Evolutionary conservation across 2,888 invertebrate species (phyloP).

Genomic region (Thalpophila matura): DNA sequence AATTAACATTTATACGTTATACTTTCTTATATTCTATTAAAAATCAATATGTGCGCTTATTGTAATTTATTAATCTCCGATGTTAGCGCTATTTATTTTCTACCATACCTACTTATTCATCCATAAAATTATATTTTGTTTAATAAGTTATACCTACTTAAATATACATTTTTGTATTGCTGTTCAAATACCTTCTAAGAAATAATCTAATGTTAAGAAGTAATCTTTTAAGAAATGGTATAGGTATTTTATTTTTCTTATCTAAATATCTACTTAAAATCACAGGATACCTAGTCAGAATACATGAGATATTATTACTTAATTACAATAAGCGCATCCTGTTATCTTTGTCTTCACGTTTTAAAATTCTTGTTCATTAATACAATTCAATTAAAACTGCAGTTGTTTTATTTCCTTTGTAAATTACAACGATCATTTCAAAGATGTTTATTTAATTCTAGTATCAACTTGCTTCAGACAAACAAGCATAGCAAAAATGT

Average conservation of each 20-base stretch:
- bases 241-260: too few relatives aligned
- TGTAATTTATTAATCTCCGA: constrained; percentile 29
- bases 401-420: constrained; percentile 41
- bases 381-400: constrained; percentile 62
- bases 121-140: too few relatives aligned
- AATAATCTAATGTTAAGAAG: too few relatives aligned
- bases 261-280: too few relatives aligned
- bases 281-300: not conserved
- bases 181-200: too few relatives aligned
- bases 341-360: constrained; percentile 53
- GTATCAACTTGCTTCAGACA: too few relatives aligned
- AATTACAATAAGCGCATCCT: constrained; percentile 13
- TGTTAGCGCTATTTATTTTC: not conserved
- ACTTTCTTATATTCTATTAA: constrained; percentile 41
- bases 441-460: too few relatives aligned
- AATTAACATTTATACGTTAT: constrained; percentile 39
- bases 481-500: too few relatives aligned
- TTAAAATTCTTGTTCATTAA: constrained; percentile 71
- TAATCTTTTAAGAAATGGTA: too few relatives aligned
- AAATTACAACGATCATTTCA: not conserved
- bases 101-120: too few relatives aligned
- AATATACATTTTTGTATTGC: too few relatives aligned
- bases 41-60: constrained; percentile 15
- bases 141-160: too few relatives aligned
- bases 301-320: constrained; percentile 22